Evolutionary conservation across 1,140 invertebrate genomes (phyloP).

Genomic region (Wiebesia pumilae): DNA sequence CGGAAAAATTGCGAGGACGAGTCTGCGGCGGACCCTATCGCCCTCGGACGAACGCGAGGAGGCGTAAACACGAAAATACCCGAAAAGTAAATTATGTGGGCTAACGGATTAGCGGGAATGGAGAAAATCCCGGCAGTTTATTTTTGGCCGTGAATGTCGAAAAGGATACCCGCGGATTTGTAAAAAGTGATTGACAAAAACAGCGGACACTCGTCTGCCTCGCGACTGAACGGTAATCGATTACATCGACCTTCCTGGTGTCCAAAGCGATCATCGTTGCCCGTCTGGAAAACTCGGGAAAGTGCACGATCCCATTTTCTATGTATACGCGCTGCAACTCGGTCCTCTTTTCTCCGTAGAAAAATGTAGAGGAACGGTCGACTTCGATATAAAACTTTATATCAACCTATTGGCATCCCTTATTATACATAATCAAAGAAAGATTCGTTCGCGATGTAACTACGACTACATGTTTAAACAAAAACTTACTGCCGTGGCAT

Average conservation of each 20-base stretch:
- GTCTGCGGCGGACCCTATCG: too few species aligned
- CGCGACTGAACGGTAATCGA: background rate
- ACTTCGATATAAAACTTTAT: too few species aligned
- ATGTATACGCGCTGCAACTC: too few species aligned
- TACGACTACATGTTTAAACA: too few species aligned
- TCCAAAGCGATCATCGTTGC: background rate
- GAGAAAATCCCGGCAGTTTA: background rate
- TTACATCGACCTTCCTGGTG: background rate
- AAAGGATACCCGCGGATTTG: background rate
- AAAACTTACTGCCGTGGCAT: background rate
- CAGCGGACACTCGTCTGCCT: background rate
- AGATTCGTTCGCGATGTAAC: too few species aligned
- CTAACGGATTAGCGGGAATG: background rate
- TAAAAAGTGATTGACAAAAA: constrained; percentile 7
- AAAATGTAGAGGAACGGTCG: too few species aligned
- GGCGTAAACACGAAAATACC: background rate
- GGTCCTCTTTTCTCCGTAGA: too few species aligned
- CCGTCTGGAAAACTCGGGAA: background rate
- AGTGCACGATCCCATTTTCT: too few species aligned
- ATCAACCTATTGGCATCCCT: too few species aligned
- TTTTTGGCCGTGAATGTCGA: background rate
- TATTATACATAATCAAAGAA: too few species aligned
- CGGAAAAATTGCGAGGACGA: background rate
- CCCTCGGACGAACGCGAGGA: background rate
- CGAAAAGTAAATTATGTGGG: background rate